Conservation (phyloP, 1,140 invertebrate genomes). For the Drosophila albomicans region DNA sequence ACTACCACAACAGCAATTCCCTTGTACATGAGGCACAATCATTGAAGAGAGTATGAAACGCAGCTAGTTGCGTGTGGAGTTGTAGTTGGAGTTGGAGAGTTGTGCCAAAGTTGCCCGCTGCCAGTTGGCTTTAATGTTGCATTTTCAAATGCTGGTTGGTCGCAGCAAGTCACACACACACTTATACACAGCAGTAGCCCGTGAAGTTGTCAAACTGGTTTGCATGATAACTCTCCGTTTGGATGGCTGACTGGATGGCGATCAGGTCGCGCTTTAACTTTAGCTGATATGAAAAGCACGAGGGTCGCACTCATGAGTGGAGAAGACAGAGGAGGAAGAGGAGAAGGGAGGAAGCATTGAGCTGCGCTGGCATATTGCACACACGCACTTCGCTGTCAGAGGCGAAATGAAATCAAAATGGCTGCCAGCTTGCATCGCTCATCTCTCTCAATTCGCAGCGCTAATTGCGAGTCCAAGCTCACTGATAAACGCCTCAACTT, state of each 20-base stretch:
- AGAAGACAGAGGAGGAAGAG: not conserved
- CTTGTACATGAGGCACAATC: constrained; percentile 20
- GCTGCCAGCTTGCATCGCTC: constrained; percentile 38
- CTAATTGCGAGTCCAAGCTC: constrained; percentile 54
- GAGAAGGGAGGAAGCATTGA: constrained; percentile 24
- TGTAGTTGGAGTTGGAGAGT: constrained; percentile 51
- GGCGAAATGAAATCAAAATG: constrained; percentile 55
- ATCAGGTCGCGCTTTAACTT: constrained; percentile 74
- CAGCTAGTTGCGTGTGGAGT: constrained; percentile 68
- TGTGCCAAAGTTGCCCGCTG: constrained; percentile 68
- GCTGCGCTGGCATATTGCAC: constrained; percentile 65
- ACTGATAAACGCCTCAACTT: constrained; percentile 25
- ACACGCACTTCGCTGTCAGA: constrained; percentile 47
- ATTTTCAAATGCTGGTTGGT: constrained; percentile 83
- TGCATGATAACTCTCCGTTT: constrained; percentile 62
- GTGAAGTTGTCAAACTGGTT: constrained; percentile 79
- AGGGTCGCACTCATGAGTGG: constrained; percentile 36
- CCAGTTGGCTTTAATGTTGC: constrained; percentile 79
- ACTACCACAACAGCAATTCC: constrained; percentile 42
- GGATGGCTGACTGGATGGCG: constrained; percentile 51
- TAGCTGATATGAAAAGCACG: constrained; percentile 74
- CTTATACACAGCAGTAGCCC: constrained; percentile 31
- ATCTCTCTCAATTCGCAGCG: constrained; percentile 3
- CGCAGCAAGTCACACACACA: constrained; percentile 46
- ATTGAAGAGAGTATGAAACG: constrained; percentile 57